Conservation (phyloP, 2,113 vertebrate genomes). For the Cichladusa arquata region DNA sequence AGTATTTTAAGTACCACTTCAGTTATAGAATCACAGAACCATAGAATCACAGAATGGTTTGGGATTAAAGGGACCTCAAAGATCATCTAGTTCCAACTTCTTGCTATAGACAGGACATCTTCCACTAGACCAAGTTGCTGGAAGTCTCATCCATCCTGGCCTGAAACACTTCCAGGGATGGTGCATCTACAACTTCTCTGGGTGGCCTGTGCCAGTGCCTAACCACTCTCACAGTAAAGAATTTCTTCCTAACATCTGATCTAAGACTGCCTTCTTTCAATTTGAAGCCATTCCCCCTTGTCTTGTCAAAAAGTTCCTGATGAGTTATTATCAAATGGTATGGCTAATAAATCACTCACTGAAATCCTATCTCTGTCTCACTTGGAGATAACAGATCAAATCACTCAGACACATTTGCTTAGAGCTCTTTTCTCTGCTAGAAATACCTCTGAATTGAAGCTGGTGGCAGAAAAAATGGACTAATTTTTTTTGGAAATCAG, state of each 20-base stretch:
- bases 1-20: neutral
- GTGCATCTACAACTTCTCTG: neutral
- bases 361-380: neutral
- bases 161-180: neutral
- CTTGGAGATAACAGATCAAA: neutral
- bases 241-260: neutral
- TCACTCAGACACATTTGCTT: neutral
- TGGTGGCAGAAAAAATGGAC: neutral
- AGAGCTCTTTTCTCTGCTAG: neutral
- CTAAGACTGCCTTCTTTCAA: neutral
- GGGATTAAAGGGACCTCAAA: neutral
- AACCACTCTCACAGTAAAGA: neutral
- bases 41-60: neutral
- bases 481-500: neutral
- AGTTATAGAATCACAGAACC: neutral
- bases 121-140: neutral
- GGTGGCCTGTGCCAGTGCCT: neutral
- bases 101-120: neutral
- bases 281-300: neutral
- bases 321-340: neutral
- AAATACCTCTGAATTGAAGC: neutral
- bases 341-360: neutral
- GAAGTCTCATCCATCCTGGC: neutral
- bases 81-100: neutral
- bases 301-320: neutral